Percentiles rank a stretch among this genome's conserved stretches.
Conservation (phyloP, 1,140 invertebrate genomes). For the Polypedilum pembai region DNA sequence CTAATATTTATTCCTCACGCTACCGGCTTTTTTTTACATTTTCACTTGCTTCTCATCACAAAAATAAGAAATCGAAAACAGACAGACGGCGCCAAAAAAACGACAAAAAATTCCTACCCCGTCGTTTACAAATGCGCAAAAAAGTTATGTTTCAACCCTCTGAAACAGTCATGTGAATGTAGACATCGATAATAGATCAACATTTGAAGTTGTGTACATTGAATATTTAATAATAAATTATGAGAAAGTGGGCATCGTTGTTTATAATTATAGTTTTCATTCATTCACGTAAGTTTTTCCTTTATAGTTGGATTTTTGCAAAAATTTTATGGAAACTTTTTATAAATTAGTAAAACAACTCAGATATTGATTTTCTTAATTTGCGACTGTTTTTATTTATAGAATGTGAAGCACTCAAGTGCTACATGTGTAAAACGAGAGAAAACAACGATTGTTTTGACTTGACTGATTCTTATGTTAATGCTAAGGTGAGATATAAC, state of each 20-base stretch:
- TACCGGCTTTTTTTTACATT: too few species aligned
- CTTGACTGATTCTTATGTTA: neutral
- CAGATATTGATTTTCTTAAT: neutral
- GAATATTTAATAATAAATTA: neutral
- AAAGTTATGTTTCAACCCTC: neutral
- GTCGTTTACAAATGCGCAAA: neutral
- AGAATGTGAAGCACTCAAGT: neutral
- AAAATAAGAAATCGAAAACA: too few species aligned
- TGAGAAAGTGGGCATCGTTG: neutral
- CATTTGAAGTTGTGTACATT: neutral
- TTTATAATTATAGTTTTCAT: neutral
- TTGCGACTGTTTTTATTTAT: neutral
- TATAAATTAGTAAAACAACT: neutral
- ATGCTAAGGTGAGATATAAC: neutral
- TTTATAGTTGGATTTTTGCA: neutral
- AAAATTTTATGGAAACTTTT: neutral
- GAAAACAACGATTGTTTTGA: neutral
- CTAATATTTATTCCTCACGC: too few species aligned
- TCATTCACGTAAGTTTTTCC: neutral
- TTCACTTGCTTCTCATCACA: too few species aligned
- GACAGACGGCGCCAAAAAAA: too few species aligned
- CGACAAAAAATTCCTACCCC: too few species aligned
- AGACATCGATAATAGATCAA: too few species aligned
- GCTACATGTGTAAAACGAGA: neutral
- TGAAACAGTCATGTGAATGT: neutral